Percentiles rank a stretch among this genome's conserved stretches.
phyloP scores from a whole-genome alignment of 2,797 vertebrate species.

The Rhinoraja longicauda region DNA sequence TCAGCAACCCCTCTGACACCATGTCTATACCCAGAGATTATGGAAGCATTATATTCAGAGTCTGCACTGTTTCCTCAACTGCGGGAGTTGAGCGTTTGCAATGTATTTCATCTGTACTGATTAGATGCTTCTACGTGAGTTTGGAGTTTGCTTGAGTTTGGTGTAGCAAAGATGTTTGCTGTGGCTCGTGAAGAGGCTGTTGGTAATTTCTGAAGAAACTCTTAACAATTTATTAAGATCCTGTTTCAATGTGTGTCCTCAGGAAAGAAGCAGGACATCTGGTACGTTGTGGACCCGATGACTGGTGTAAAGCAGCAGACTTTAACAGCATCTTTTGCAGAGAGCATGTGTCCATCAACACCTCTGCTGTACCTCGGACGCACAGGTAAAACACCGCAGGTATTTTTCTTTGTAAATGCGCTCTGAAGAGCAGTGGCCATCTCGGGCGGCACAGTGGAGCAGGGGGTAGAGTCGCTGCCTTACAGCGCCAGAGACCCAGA shows the following conservation, averaged over 20 bases:
- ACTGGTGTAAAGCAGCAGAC: slow-evolving; percentile 97
- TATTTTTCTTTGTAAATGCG: not conserved
- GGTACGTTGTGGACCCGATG: slow-evolving; percentile 89
- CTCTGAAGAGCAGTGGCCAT: not conserved
- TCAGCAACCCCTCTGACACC: too few species aligned
- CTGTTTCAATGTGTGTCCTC: slow-evolving; percentile 41
- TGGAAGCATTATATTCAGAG: too few species aligned
- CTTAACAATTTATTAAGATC: not conserved
- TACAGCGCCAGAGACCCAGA: too few species aligned
- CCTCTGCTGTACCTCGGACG: slow-evolving; percentile 91
- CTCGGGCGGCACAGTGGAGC: too few species aligned
- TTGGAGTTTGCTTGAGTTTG: not conserved
- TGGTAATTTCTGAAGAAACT: not conserved
- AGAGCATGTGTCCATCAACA: slow-evolving; percentile 85
- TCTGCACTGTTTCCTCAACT: too few species aligned
- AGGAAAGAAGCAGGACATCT: slow-evolving; percentile 98
- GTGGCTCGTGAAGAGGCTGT: not conserved
- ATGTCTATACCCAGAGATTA: too few species aligned
- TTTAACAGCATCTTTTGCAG: slow-evolving; percentile 85
- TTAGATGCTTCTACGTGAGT: too few species aligned
- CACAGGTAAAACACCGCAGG: slow-evolving; percentile 58
- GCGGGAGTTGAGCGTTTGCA: too few species aligned
- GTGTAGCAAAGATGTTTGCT: not conserved
- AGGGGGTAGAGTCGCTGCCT: too few species aligned
- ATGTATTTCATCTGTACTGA: too few species aligned